phyloP scores from a whole-genome alignment of 2,797 vertebrate genomes.

The Phaenicophaeus curvirostris region DNA sequence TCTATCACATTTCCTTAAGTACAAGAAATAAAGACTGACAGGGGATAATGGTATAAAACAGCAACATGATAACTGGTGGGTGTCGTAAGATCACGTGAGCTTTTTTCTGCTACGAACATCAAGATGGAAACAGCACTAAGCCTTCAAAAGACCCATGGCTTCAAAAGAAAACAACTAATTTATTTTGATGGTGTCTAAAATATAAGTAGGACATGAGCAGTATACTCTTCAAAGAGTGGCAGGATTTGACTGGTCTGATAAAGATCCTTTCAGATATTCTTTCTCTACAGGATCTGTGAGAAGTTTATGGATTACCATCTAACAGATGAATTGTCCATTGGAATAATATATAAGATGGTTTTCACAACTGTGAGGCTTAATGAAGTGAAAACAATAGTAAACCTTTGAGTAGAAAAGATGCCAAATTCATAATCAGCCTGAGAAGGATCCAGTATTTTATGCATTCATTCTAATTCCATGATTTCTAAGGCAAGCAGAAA shows the following conservation, averaged over 20 bases:
- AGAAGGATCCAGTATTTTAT: neutral
- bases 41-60: neutral
- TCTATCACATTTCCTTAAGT: constrained; percentile 8
- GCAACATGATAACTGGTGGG: neutral
- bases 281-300: neutral
- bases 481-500: neutral
- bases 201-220: neutral
- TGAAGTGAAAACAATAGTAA: neutral
- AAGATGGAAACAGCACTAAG: constrained; percentile 7
- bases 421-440: neutral
- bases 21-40: neutral
- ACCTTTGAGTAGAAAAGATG: neutral
- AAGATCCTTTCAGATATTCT: neutral
- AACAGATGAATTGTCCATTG: neutral
- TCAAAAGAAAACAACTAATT: constrained; percentile 22
- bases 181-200: constrained; percentile 35
- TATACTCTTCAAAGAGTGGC: constrained; percentile 9
- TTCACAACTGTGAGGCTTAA: neutral
- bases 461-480: neutral
- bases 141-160: constrained; percentile 6
- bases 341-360: neutral
- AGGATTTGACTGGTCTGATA: neutral
- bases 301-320: neutral
- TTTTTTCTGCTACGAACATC: neutral
- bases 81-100: neutral